Evolutionary conservation across 30 jellyfish, hydroid and myxozoan genomes (phyloP), one percentile per base, ranked within the genome.

Genomic region (Hydractinia symbiolongicarpus): DNA sequence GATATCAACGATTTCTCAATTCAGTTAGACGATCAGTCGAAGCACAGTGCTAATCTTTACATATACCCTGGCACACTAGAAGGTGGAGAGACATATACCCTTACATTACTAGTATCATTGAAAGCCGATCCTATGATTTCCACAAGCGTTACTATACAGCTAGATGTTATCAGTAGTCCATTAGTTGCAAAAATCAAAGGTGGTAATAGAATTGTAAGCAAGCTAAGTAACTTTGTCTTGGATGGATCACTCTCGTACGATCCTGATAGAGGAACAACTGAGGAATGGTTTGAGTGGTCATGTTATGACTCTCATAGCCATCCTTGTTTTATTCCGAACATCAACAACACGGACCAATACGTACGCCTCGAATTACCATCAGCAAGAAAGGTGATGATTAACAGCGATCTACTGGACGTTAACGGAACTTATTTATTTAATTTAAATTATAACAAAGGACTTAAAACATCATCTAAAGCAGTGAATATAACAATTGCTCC

Each of bases 221-320:
- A 54, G 84, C 15, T 11, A 44, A 8, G 55, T 44, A 82, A 72
- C 57, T 9, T 88, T 51, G 67, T 74, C 8, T 72, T 88, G 61
- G 96, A 88, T 76, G 96, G 88, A 21, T 69, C 93, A 11, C 55
- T 50, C 5, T 88, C 96, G n/a, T 71, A 19, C 60, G 96, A 88
- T 66, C 96, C 93, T 6, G 96, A 88, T 56, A 44, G 82, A 58
- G 87, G 56, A 21, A 5, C 78, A 7, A 50, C 81, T 7, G 40
- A 50, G 52, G 93, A 77, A 50, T 30, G 74, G 62, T 82, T 72
- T 81, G 44, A 75, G 13, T 88, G 96, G 96, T 92, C 82, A 78
- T 88, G 96, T 84, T 68, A 44, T 21, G 82, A 64, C 77, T 30
- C 68, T 13, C 21, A 53, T 6, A 44, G 56, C 16, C 50, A 52